A percentile compares a stretch with the other conserved stretches of the same genome.
Conservation (phyloP, 2,113 vertebrate genomes). For the Nothocercus julius region DNA sequence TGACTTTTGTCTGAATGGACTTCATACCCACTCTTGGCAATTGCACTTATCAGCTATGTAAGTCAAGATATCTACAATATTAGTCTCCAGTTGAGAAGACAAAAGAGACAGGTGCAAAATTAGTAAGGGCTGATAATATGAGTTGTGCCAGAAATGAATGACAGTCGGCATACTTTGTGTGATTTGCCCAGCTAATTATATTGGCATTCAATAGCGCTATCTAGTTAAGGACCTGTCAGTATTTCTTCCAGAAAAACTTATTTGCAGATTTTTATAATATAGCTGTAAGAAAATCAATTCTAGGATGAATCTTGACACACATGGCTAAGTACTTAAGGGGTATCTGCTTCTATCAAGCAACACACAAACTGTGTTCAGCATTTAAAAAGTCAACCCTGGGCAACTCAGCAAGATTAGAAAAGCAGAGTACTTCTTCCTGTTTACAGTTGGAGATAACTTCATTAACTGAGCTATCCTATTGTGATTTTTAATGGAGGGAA, state of each 20-base stretch:
- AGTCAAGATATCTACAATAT: constrained; percentile 15
- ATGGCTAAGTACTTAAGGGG: neutral
- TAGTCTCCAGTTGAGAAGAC: constrained; percentile 14
- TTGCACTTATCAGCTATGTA: neutral
- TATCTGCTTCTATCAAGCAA: constrained; percentile 10
- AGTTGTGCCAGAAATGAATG: constrained; percentile 48
- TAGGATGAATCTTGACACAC: constrained; percentile 4
- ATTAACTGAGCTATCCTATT: neutral
- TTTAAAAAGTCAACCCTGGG: neutral
- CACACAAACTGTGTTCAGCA: neutral
- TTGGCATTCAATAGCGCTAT: constrained; percentile 33
- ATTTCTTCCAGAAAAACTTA: constrained; percentile 18
- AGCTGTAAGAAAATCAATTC: constrained; percentile 46
- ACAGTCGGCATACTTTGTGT: neutral
- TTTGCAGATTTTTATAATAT: constrained; percentile 32
- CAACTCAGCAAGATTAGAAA: neutral
- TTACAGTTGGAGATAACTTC: neutral
- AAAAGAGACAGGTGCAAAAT: constrained; percentile 36
- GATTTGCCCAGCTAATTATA: constrained; percentile 61
- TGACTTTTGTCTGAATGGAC: neutral
- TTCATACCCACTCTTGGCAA: neutral
- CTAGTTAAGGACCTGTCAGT: constrained; percentile 58
- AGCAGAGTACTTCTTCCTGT: neutral
- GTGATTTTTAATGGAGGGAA: neutral
- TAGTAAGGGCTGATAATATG: neutral